Base-by-base conservation (phyloP, 1,140 invertebrate genomes). In the roundworm (Caenorhabditis elegans) region DNA sequence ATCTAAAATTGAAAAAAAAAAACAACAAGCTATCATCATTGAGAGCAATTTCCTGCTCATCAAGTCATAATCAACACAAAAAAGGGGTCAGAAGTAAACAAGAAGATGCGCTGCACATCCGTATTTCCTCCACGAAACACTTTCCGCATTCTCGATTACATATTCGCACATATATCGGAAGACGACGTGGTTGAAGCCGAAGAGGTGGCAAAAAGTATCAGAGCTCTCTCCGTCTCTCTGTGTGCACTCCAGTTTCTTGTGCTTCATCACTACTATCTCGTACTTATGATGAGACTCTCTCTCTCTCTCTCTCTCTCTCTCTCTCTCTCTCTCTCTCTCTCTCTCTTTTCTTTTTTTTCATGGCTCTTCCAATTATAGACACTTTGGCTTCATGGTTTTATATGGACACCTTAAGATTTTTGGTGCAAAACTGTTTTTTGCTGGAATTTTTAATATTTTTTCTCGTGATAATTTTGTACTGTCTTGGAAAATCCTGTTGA, bases 81-180 rank as follows among this genome's bases (percentile, higher is more conserved):
- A 70, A 70, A 22, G 60, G 31, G 15, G 34, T 70, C 34, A 70
- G 60, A 39, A 24, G 39, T 70, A 70, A 70, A 70, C 60, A 70
- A 70, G 60, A 70, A 39, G n/a, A n/a, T n/a, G n/a, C n/a, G n/a
- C n/a, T n/a, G n/a, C 60, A 34, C 60, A 70, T 70, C 60, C 60
- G n/a, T n/a, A n/a, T n/a, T n/a, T n/a, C n/a, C n/a, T n/a, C n/a
- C n/a, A n/a, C 60, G 60, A 70, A 70, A 70, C 60, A 70, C 60
- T 70, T 70, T 34, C n/a, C n/a, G n/a, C n/a, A n/a, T 70, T 70
- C 60, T 70, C 60, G 60, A 70, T 70, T 70, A 70, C 60, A 70
- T 70, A 70, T 70, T 70, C 60, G 60, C 60, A 70, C 60, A 70
- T 70, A 70, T 70, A 70, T 70, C 60, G 60, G 60, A 70, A 70